phyloP scores from a whole-genome alignment of 2,113 vertebrate genomes.

The Ptilorrhoa leucosticta region DNA sequence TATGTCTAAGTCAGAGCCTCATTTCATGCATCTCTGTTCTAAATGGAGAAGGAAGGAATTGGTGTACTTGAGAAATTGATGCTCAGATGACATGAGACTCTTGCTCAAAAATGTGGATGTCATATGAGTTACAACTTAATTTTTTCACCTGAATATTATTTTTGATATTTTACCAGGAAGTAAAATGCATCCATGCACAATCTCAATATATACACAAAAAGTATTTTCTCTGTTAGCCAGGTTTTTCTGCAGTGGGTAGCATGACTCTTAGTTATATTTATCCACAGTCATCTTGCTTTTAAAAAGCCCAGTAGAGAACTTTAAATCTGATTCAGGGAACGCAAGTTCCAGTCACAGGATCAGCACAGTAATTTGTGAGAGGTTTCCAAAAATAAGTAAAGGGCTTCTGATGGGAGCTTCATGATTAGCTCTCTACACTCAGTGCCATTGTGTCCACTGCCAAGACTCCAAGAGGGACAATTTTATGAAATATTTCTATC shows the following conservation, averaged over 20 bases:
- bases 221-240: neutral
- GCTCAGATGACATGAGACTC: neutral
- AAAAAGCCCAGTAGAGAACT: neutral
- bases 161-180: neutral
- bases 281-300: neutral
- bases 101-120: neutral
- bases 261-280: neutral
- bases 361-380: neutral
- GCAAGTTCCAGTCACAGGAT: neutral
- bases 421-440: neutral
- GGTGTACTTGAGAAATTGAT: neutral
- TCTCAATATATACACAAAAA: neutral
- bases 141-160: neutral
- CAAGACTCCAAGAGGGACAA: neutral
- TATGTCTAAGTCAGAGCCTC: neutral
- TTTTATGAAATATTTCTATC: neutral
- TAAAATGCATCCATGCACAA: neutral
- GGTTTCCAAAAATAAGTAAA: neutral
- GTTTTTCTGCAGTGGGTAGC: neutral
- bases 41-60: neutral
- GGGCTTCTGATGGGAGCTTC: neutral
- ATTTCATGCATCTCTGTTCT: neutral
- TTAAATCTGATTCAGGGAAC: neutral
- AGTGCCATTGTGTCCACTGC: neutral
- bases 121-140: neutral